Percentiles rank a stretch among this genome's conserved stretches.
phyloP scores from a whole-genome alignment of 2,888 invertebrate genomes.

The Cosmia pyralina region DNA sequence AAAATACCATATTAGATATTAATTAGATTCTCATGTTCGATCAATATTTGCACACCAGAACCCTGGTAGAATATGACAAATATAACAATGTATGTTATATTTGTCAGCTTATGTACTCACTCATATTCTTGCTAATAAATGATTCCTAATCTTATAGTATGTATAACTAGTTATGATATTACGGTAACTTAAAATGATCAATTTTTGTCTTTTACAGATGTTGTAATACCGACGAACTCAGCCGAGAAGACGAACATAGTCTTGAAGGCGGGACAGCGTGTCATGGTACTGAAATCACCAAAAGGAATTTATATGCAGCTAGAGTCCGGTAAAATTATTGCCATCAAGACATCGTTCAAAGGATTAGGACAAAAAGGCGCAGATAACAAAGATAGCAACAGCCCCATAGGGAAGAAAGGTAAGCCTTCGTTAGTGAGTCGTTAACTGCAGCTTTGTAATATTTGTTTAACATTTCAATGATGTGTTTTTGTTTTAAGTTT shows the following conservation, averaged over 20 bases:
- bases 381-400: constrained; percentile 81
- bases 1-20: not conserved
- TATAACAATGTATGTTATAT: not conserved
- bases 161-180: not conserved
- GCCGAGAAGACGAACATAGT: constrained; percentile 97
- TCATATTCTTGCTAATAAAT: not conserved
- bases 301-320: constrained; percentile 99
- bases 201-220: constrained; percentile 89
- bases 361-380: constrained; percentile 87
- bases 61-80: not conserved
- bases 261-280: constrained; percentile 97
- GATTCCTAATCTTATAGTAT: not conserved
- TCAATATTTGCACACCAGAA: not conserved
- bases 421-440: constrained; percentile 36
- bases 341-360: constrained; percentile 95
- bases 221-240: constrained; percentile 97
- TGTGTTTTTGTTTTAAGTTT: constrained; percentile 73
- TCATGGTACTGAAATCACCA: constrained; percentile 97
- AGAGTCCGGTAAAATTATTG: constrained; percentile 98
- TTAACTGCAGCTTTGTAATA: not conserved
- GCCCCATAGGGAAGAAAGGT: constrained; percentile 86
- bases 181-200: not conserved
- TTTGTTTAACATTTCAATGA: not conserved
- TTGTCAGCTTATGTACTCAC: not conserved
- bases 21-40: not conserved